phyloP scores from a whole-genome alignment of 1,140 invertebrate species.

The Caenorhabditis latens region DNA sequence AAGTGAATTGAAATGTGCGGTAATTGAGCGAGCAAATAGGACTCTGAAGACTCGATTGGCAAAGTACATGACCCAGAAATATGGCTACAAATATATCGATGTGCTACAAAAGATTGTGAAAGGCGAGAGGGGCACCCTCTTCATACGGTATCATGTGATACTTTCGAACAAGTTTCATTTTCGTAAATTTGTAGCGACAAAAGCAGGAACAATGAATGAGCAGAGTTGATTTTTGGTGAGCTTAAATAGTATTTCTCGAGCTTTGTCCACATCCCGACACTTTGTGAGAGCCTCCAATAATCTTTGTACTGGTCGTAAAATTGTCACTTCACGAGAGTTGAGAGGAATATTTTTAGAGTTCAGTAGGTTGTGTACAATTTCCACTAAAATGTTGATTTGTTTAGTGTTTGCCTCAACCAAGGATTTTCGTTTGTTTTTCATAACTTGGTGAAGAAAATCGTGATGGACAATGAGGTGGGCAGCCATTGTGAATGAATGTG shows the following conservation, averaged over 20 bases:
- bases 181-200: background rate
- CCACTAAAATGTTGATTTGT: background rate
- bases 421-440: background rate
- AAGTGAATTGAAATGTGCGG: conserved; percentile 6
- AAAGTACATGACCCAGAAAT: conserved; percentile 4
- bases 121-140: background rate
- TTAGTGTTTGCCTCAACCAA: background rate
- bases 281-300: background rate
- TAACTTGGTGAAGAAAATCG: background rate
- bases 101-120: background rate
- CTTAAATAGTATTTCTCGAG: background rate
- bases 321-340: background rate
- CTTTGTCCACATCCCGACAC: background rate
- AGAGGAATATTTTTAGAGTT: background rate
- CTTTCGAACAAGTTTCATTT: background rate
- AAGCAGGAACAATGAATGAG: background rate
- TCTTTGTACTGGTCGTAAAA: background rate
- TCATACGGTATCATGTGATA: background rate
- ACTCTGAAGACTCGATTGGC: conserved; percentile 15
- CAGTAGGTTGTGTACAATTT: background rate
- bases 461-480: background rate
- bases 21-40: background rate
- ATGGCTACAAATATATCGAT: background rate
- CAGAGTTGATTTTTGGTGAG: background rate
- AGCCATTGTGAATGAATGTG: background rate